A percentile compares a stretch with the other conserved stretches of the same genome.
Conservation (phyloP, 2,797 vertebrate genomes). For the Choloepus didactylus region DNA sequence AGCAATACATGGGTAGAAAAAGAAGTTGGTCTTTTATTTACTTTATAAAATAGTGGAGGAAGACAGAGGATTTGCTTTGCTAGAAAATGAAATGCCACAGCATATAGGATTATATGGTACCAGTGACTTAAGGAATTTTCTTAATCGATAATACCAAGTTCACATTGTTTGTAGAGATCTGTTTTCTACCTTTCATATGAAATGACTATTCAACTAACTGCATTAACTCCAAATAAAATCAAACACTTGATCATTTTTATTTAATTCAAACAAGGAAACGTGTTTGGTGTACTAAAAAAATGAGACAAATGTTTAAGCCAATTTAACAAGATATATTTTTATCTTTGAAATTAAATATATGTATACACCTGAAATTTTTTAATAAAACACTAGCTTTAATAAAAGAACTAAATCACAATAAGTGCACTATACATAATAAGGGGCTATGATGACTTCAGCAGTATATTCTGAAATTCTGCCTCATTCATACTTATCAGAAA, state of each 20-base stretch:
- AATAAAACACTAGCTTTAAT: constrained; percentile 46
- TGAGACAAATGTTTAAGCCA: constrained; percentile 18
- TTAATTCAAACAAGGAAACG: constrained; percentile 29
- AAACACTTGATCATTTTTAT: constrained; percentile 33
- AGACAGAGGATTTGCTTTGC: constrained; percentile 61
- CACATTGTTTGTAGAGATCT: constrained; percentile 47
- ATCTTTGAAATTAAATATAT: constrained; percentile 36
- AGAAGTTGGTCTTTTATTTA: constrained; percentile 78
- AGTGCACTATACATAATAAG: not conserved
- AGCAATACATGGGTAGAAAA: constrained; percentile 82
- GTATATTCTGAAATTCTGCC: constrained; percentile 51
- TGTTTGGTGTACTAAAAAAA: not conserved
- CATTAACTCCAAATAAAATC: constrained; percentile 13
- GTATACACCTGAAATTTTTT: constrained; percentile 30
- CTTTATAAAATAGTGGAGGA: constrained; percentile 69
- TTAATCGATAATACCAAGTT: constrained; percentile 54
- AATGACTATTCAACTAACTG: constrained; percentile 18
- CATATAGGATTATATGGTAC: not conserved
- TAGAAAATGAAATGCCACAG: constrained; percentile 45
- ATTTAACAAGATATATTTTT: constrained; percentile 10
- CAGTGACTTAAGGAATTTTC: not conserved
- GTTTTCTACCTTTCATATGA: constrained; percentile 1
- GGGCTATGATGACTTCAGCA: not conserved
- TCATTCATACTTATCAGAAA: constrained; percentile 52
- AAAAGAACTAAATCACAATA: constrained; percentile 46